Base-by-base conservation (phyloP, 2,888 invertebrate species). In the Sphaerophoria taeniata region DNA sequence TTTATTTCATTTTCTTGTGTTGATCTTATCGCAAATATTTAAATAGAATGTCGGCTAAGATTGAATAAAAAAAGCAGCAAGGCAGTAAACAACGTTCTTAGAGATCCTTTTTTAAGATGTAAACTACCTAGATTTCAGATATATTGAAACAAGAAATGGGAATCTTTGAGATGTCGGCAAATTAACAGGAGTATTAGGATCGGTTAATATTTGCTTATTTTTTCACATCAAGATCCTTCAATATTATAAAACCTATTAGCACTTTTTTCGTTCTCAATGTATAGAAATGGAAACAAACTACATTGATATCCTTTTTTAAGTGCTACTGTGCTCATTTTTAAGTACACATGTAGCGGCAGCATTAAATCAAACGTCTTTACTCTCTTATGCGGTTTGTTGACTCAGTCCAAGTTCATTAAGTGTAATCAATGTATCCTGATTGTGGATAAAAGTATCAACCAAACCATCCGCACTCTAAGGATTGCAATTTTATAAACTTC, bases 1-100 rank as follows among this genome's bases (percentile, higher is more conserved):
- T 77, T 4, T 6, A 2, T 12, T 55, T 24, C 24, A 24, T 58
- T 43, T 7, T 47, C 47, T 16, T 4, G 45, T 3, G 4, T 24
- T 63, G 73, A 73, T 78, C 56, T 65, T 74, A 83, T 83, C 79
- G 61, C 58, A 73, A 72, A 73, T 72, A 78, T 72, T 53, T 12
- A 69, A 60, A 31, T 7, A 69, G 61, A 78, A 83, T 73, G 78
- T 53, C 53, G 76, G 56, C 16, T 63, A 47, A 33, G 43, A 73
- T n/a, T 31, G 45, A 70, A n/a, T 39, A 70, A 2, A 16, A 11
- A 39, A 12, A 58, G 14, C 7, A 49, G 24, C 16, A 16, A 43
- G 39, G 39, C 12, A 43, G 9, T 9, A 9, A 11, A 43, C 43
- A 43, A 43, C 6, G 34, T 72, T 51, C 61, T 47, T 45, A 47